A percentile compares a stretch with the other conserved stretches of the same genome.
Evolutionary conservation across 2,888 invertebrate genomes (phyloP).

Genomic region (Leptopilina syphax): DNA sequence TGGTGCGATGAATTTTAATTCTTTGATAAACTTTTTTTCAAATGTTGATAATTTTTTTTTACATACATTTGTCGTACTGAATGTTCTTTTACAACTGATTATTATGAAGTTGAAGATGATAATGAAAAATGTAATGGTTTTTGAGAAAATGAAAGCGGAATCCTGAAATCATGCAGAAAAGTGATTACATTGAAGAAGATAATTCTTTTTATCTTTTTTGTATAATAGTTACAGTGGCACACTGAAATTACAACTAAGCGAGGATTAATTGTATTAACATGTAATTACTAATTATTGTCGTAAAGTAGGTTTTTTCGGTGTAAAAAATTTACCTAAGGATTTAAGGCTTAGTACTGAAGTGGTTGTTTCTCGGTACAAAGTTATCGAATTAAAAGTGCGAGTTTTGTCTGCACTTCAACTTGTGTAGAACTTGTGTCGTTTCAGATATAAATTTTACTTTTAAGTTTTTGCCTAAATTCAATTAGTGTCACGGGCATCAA

Average conservation of each 20-base stretch:
- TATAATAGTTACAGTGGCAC: slow-evolving; percentile 73
- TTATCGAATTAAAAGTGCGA: slow-evolving; percentile 23
- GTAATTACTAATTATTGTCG: slow-evolving; percentile 76
- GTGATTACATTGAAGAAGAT: slow-evolving; percentile 53
- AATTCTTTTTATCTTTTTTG: slow-evolving; percentile 71
- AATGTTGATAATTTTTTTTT: slow-evolving; percentile 23
- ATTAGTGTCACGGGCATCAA: slow-evolving; percentile 54
- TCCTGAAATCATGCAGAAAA: neutral
- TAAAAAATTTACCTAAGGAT: slow-evolving; percentile 73
- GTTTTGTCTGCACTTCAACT: neutral
- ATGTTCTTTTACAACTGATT: neutral
- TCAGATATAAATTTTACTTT: slow-evolving; percentile 41
- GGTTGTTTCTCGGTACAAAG: slow-evolving; percentile 61
- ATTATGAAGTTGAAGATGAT: neutral
- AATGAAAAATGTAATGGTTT: slow-evolving; percentile 4
- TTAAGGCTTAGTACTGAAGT: slow-evolving; percentile 69
- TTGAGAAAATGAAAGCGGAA: slow-evolving; percentile 30
- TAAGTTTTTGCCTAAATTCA: slow-evolving; percentile 65
- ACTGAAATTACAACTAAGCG: slow-evolving; percentile 65
- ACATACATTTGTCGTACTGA: neutral
- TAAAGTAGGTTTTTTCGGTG: slow-evolving; percentile 74
- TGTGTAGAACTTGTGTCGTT: slow-evolving; percentile 27
- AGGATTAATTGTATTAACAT: slow-evolving; percentile 73
- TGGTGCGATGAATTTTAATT: neutral
- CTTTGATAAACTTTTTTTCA: slow-evolving; percentile 4